phyloP scores from a whole-genome alignment of 92 coral and sea anemone genomes.

The Muricea muricata region DNA sequence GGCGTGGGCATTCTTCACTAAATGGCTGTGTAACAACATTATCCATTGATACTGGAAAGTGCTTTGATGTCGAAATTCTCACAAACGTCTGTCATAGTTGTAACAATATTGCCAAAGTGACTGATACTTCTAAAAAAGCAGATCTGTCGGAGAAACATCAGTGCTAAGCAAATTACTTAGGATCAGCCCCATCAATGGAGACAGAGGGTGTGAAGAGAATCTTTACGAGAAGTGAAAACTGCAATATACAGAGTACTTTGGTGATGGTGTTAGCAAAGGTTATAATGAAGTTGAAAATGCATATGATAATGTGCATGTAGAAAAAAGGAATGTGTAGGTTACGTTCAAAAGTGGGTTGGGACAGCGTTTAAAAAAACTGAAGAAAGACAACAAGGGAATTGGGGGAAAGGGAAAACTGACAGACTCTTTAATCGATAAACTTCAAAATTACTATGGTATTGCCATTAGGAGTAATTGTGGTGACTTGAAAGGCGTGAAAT shows the following conservation, averaged over 20 bases:
- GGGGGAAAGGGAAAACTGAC: slow-evolving; percentile 67
- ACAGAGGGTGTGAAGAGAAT: slow-evolving; percentile 36
- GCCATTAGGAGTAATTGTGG: neutral
- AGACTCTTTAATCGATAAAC: neutral
- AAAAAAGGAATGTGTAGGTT: too few species aligned
- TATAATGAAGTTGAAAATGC: too few species aligned
- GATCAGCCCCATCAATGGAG: slow-evolving; percentile 65
- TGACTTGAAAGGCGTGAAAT: too few species aligned
- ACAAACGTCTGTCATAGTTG: slow-evolving; percentile 49
- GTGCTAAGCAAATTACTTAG: slow-evolving; percentile 48
- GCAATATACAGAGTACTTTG: slow-evolving; percentile 39
- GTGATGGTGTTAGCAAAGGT: too few species aligned
- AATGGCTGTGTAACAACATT: too few species aligned
- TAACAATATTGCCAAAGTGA: slow-evolving; percentile 4
- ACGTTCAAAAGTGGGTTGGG: slow-evolving; percentile 61
- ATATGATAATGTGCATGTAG: too few species aligned
- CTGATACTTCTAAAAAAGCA: slow-evolving; percentile 5
- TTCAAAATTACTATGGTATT: neutral
- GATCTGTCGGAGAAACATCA: slow-evolving; percentile 24
- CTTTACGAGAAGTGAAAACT: slow-evolving; percentile 40
- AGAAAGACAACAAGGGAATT: slow-evolving; percentile 49
- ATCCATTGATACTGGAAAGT: too few species aligned
- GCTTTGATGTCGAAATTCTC: slow-evolving; percentile 35
- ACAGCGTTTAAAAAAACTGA: slow-evolving; percentile 59
- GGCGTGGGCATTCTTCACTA: too few species aligned